Base-by-base conservation (phyloP, 2,113 vertebrate genomes). In the Miniopterus natalensis region DNA sequence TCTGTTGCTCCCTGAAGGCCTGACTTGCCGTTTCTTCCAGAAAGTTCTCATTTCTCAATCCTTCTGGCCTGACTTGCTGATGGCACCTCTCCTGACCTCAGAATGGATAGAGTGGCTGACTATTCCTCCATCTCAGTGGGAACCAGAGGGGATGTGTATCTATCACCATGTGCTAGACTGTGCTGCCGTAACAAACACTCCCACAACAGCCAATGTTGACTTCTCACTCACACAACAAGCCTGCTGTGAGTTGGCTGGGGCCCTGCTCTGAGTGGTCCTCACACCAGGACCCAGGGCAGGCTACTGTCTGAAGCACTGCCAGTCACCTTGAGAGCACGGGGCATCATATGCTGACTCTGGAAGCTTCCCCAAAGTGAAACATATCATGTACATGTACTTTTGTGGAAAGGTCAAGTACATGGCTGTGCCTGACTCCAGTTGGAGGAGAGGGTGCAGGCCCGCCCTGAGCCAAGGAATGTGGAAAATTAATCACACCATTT, bases 161-260 rank as follows among this genome's bases (percentile, higher is more conserved):
- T 1, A 14, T 55, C 88, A 36, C 27, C 2, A 20, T 9, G 7
- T 0, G 6, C n/a, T 1, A 29, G 45, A n/a, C 18, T 10, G 27
- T n/a, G 65, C 13, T 27, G n/a, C 42, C 3, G 29, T 8, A 84
- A 57, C 59, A 36, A 31, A n/a, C 61, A 23, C 5, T 14, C 63
- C 49, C 31, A 1, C 59, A 14, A 29, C 4, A 6, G 5, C 10
- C 9, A 0, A 8, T 0, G 57, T 0, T 20, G 47, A 11, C 5
- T 9, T 42, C 14, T 27, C 2, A 27, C 31, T 42, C 25, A 20
- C 45, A 11, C 11, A 11, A 31, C 45, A 49, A 18, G 65, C 23
- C 14, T 8, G 1, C 63, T 9, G 11, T 3, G 27, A 74, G 40
- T 5, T 9, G 29, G 40, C 27, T 1, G 18, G 45, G 13, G 36